Evolutionary conservation across 2,113 vertebrate genomes (phyloP), one percentile per base, ranked within the genome.

Genomic region (Ictalurus punctatus): DNA sequence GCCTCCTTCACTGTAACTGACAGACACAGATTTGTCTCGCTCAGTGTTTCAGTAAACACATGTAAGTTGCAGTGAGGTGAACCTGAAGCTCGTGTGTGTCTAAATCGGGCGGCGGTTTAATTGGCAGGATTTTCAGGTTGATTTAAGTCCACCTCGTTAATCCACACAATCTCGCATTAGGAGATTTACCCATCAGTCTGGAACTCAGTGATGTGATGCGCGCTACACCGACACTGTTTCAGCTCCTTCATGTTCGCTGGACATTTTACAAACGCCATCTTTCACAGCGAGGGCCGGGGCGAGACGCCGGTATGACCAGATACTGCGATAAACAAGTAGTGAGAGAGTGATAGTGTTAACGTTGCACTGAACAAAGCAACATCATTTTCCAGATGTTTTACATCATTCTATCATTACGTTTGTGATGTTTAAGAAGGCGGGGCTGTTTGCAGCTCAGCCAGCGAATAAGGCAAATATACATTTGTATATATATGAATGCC

Each of bases 91-190:
- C 21, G 3, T 37, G 48, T 76, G 69, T 0, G 30, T 58, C 84
- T 74, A 74, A 59, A 86, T 73, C 30, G 10, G 54, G 27, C 65
- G 5, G 19, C 2, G 14, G 21, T 74, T 86, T 76, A 85, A 89
- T 83, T 58, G 89, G 54, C 69, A 90, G 82, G 90, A 91, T 92
- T 94, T 93, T 91, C 74, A 92, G 90, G 90, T 91, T 93, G 93
- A 91, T 93, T 94, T 94, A 92, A 93, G 92, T 88, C 90, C 92
- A 3, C 73, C 82, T 90, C 87, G 89, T 88, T 94, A 95, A 94
- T 80, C 81, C 91, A 87, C 92, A 91, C 93, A 93, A 95, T 95
- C 13, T 44, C 91, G 74, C 86, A 91, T 95, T 94, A 95, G 89
- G 88, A 92, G 94, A 94, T 95, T 92, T 90, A 90, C 92, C 84